Evolutionary conservation across 2,113 vertebrate species (phyloP).

Genomic region (Anser cygnoides): DNA sequence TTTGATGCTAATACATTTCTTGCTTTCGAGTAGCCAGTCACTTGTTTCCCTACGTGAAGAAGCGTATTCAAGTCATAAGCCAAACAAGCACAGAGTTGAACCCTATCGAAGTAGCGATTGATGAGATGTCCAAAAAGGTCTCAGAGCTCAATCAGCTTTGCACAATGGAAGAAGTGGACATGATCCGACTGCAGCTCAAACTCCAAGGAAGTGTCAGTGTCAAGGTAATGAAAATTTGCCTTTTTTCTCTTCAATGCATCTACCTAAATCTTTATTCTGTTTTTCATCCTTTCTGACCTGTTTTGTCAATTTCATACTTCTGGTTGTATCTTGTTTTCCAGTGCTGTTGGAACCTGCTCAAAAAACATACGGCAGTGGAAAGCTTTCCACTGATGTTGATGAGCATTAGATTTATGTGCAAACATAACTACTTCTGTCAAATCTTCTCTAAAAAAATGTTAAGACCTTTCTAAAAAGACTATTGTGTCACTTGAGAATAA

Average conservation of each 20-base stretch:
- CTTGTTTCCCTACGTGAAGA: slow-evolving; percentile 95
- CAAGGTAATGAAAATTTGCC: slow-evolving; percentile 74
- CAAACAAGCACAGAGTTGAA: slow-evolving; percentile 96
- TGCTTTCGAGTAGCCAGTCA: slow-evolving; percentile 83
- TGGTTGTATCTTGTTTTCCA: neutral
- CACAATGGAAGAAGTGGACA: slow-evolving; percentile 94
- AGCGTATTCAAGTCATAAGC: slow-evolving; percentile 93
- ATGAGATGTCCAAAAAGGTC: slow-evolving; percentile 97
- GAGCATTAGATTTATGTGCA: neutral
- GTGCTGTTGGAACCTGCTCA: neutral
- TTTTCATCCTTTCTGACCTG: neutral
- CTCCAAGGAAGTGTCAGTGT: slow-evolving; percentile 98
- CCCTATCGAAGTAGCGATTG: slow-evolving; percentile 98
- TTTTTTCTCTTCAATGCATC: neutral
- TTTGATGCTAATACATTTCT: neutral
- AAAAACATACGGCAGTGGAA: neutral
- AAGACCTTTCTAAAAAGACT: neutral
- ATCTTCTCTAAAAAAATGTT: neutral
- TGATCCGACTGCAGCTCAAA: slow-evolving; percentile 97
- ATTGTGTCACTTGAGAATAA: rapidly evolving
- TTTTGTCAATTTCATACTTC: neutral
- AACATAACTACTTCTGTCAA: neutral
- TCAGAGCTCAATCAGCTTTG: slow-evolving; percentile 96
- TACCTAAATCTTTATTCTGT: neutral
- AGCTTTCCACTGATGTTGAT: neutral